Base-by-base conservation (phyloP, 2,797 vertebrate species). In the Vireo griseus region DNA sequence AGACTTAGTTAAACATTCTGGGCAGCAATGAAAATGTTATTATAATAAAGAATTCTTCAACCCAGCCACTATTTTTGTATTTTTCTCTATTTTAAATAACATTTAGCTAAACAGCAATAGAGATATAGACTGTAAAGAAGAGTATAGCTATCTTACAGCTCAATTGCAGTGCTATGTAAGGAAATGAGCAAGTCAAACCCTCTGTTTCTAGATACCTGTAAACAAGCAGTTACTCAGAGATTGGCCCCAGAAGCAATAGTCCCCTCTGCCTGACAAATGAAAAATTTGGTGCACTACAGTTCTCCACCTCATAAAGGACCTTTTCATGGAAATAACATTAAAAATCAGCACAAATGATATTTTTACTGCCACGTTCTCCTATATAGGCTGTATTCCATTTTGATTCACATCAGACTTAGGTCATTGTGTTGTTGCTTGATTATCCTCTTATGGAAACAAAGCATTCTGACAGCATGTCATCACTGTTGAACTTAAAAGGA, bases 401-500 rank as follows among this genome's bases (percentile, higher is more conserved):
- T 84, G 91, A 92, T 78, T 95, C 68, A 61, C n/a, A 54, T n/a
- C n/a, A 74, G 88, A 67, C 39, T 68, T 78, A 77, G 58, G 66
- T 24, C 66, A 68, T 47, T 72, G 48, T 54, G 44, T 11, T 88
- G 58, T 78, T 17, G 68, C 57, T 44, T 33, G 51, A 92, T 61
- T 88, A 86, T 42, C 11, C 17, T 73, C n/a, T 82, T 55, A 69
- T 62, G 35, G 59, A 94, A 94, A 81, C 44, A 90, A 65, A 87
- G 68, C 35, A 81, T 88, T 80, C 69, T 90, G 66, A 79, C 61
- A 93, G 47, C 44, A 51, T 75, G 61, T 86, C 16, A 4, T 80
- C 69, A 58, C 65, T 35, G 74, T 47, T 80, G 75, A 87, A 79
- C 62, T 88, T 93, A 45, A 66, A 94, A 75, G 31, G n/a, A 72